Conservation (phyloP, 2,113 vertebrate species). For the Atractosteus spatula region DNA sequence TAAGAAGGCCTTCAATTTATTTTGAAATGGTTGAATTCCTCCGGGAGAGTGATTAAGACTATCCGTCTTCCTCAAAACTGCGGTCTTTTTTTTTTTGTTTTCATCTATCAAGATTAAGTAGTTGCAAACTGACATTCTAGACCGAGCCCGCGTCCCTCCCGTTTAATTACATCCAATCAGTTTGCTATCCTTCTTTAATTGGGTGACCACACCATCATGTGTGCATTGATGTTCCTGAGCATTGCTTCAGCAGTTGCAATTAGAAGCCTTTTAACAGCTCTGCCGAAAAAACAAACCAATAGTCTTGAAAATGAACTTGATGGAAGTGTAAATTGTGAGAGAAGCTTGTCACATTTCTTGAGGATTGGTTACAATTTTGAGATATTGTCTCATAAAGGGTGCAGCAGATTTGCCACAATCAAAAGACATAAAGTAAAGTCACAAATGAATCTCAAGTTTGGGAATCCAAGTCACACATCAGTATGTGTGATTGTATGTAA, state of each 20-base stretch:
- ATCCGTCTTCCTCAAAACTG: slow-evolving; percentile 31
- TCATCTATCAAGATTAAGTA: slow-evolving; percentile 49
- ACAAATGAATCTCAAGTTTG: no score
- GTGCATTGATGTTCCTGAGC: slow-evolving; percentile 47
- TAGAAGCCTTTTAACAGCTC: slow-evolving; percentile 53
- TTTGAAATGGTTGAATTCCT: slow-evolving; percentile 51
- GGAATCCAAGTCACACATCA: no score
- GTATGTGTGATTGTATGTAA: no score
- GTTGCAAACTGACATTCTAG: slow-evolving; percentile 49
- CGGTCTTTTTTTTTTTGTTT: slow-evolving; percentile 32
- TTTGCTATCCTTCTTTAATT: slow-evolving; percentile 54
- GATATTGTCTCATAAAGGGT: no score
- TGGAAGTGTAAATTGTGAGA: slow-evolving; percentile 55
- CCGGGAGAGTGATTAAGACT: slow-evolving; percentile 46
- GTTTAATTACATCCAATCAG: slow-evolving; percentile 57
- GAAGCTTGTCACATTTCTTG: slow-evolving; percentile 10
- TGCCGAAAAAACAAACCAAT: slow-evolving; percentile 47
- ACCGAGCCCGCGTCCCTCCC: slow-evolving; percentile 43
- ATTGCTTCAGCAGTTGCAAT: slow-evolving; percentile 51
- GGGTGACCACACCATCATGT: slow-evolving; percentile 50
- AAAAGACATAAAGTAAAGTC: no score
- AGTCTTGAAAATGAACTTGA: slow-evolving; percentile 62
- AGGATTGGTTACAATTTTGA: no score
- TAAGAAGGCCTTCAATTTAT: slow-evolving; percentile 52
- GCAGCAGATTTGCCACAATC: no score